Conservation (phyloP, 1,140 invertebrate species). For the Chymomyza costata region DNA sequence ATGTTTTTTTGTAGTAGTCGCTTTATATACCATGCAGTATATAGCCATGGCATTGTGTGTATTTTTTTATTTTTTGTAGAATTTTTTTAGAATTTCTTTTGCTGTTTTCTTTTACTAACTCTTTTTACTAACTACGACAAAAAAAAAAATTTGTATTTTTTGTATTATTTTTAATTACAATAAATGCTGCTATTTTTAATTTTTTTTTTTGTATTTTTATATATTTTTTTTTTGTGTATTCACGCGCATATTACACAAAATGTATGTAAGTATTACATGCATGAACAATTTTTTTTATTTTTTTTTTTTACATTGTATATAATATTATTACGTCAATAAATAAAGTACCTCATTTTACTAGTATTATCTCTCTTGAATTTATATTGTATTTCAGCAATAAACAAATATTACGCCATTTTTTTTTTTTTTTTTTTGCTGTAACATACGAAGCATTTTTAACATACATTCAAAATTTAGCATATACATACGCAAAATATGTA, state of each 20-base stretch:
- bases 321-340: constrained; percentile 36
- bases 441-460: constrained; percentile 35
- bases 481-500: no score
- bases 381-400: neutral
- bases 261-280: constrained; percentile 7
- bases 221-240: neutral
- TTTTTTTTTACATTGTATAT: constrained; percentile 28
- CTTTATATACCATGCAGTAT: no score
- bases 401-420: neutral
- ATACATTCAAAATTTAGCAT: constrained; percentile 31
- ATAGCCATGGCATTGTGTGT: neutral
- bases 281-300: constrained; percentile 1
- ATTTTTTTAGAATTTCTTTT: neutral
- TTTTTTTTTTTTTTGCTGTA: constrained; percentile 8
- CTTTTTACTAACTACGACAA: no score
- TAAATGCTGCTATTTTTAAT: no score
- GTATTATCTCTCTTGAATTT: constrained; percentile 15
- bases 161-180: no score
- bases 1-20: no score
- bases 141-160: no score
- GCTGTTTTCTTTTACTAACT: neutral
- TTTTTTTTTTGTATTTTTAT: neutral
- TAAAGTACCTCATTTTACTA: constrained; percentile 36
- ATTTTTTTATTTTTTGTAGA: neutral
- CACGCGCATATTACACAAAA: constrained; percentile 10